phyloP scores from a whole-genome alignment of 2,113 vertebrate genomes.

The Dipodomys spectabilis region DNA sequence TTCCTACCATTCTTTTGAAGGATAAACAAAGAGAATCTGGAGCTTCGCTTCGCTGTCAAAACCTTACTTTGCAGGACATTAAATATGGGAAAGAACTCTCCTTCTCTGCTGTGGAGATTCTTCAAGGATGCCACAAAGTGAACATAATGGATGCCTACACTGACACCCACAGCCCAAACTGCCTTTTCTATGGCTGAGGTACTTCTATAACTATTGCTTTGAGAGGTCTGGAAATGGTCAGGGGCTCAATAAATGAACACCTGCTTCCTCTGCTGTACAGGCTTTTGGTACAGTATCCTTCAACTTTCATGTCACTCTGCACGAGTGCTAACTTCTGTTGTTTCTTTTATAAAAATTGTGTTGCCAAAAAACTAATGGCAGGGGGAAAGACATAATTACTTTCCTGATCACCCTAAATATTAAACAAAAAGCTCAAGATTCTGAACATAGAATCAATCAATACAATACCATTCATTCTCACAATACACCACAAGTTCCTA shows the following conservation, averaged over 20 bases:
- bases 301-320: background rate
- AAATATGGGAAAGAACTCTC: background rate
- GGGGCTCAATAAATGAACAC: background rate
- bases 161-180: background rate
- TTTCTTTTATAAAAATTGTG: conserved; percentile 1
- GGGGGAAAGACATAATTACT: conserved; percentile 3
- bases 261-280: background rate
- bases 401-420: background rate
- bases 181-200: background rate
- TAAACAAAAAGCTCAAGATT: conserved; percentile 37
- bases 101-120: background rate
- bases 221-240: background rate
- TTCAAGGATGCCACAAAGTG: background rate
- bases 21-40: background rate
- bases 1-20: conserved; percentile 48
- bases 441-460: conserved; percentile 19
- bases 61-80: background rate
- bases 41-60: background rate
- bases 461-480: background rate
- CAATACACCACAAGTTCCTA: background rate
- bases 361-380: background rate
- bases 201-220: background rate
- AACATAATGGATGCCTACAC: background rate
- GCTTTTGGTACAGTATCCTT: background rate
- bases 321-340: background rate